Percentiles rank a stretch among this genome's conserved stretches.
Evolutionary conservation across 2,113 vertebrate species (phyloP).

Genomic region (Salminus brasiliensis): DNA sequence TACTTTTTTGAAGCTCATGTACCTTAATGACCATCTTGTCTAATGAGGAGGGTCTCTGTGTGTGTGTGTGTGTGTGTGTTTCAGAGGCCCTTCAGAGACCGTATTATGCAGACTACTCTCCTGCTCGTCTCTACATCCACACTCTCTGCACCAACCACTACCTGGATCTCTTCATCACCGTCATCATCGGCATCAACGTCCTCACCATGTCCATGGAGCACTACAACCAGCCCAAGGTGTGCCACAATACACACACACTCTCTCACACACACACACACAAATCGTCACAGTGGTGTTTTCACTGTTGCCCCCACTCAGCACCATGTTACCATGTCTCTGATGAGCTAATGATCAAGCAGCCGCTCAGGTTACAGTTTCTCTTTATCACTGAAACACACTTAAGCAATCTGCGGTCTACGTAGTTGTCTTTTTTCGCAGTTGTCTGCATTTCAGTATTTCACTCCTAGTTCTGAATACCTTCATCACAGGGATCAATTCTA

Average conservation of each 20-base stretch:
- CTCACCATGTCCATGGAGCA: slow-evolving; percentile 99
- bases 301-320: no score
- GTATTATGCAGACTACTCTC: slow-evolving; percentile 92
- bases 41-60: slow-evolving; percentile 39
- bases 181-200: slow-evolving; percentile 95
- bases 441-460: no score
- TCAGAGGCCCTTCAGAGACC: slow-evolving; percentile 91
- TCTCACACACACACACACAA: slow-evolving; percentile 10
- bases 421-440: no score
- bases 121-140: slow-evolving; percentile 85
- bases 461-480: no score
- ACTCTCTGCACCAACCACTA: slow-evolving; percentile 94
- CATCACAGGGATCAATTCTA: no score
- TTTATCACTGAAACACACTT: no score
- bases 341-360: no score
- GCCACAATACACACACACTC: slow-evolving; percentile 14
- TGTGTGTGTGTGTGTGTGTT: slow-evolving; percentile 37
- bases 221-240: slow-evolving; percentile 95
- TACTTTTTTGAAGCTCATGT: slow-evolving; percentile 13
- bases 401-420: no score
- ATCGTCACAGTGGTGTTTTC: no score
- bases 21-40: slow-evolving; percentile 35
- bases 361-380: no score
- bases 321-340: no score
- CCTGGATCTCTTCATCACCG: slow-evolving; percentile 96